These are phyloP conservation scores for Daptonema setosum DNA, from an alignment of 2,888 invertebrate species.

Conservation along the genomic window DNA sequence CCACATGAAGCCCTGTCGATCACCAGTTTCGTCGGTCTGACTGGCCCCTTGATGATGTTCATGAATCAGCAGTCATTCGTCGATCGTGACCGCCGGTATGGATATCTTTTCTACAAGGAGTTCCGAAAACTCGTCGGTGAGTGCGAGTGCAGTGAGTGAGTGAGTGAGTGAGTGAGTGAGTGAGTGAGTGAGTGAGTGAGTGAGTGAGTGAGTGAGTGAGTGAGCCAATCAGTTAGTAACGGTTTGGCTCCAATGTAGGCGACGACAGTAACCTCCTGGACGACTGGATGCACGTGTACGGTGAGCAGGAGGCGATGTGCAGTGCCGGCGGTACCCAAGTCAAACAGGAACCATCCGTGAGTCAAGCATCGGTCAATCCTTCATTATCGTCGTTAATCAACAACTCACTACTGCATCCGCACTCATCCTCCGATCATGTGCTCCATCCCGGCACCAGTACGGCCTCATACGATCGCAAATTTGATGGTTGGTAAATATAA, in stretches of 20 bases:
- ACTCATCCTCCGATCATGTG: no score
- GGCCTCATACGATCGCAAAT: no score
- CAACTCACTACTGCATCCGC: no score
- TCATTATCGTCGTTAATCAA: no score
- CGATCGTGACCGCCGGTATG: constrained; percentile 19
- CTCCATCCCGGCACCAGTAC: no score
- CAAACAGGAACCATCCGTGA: constrained; percentile 3
- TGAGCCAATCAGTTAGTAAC: no score
- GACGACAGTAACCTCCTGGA: constrained; percentile 17
- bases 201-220: no score
- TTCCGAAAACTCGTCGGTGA: constrained; percentile 14
- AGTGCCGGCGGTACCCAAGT: not conserved
- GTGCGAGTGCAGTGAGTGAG: no score
- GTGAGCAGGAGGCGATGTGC: constrained; percentile 10
- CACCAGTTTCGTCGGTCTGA: constrained; percentile 17
- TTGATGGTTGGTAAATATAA: no score
- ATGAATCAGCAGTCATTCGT: constrained; percentile 21
- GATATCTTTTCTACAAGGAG: constrained; percentile 20
- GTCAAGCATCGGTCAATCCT: no score
- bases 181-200: no score
- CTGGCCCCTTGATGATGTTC: constrained; percentile 16
- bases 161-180: no score
- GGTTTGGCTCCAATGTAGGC: not conserved
- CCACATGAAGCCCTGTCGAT: constrained; percentile 2
- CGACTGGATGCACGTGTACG: constrained; percentile 14